Evolutionary conservation across 2,797 vertebrate species (phyloP), one percentile per base, ranked within the genome.

Genomic region (Epinephelus malabaricus): DNA sequence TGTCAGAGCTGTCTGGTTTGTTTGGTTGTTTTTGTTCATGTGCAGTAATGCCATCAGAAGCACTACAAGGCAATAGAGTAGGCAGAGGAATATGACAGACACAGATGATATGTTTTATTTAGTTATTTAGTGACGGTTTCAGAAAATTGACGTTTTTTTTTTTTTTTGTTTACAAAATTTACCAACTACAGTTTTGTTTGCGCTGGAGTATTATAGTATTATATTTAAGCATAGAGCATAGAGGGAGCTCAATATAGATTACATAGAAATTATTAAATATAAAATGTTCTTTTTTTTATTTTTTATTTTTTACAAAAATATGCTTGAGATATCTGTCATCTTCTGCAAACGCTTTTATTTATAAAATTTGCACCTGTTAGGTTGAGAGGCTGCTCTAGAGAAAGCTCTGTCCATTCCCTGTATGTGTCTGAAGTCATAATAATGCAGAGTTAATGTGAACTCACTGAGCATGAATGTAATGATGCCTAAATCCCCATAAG

Each of bases 371-470:
- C 18, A 56, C 11, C 2, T 17, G 10, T 13, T 12, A 23, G 43
- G 5, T 18, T 25, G 4, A 14, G 51, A 12, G 1, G 12, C 25
- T 10, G 1, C 25, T 58, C 49, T 4, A 13, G 19, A 66, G 30
- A 14, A 47, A 65, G 6, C 7, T 2, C 34, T 2, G 25, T 45
- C n/a, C 10, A 3, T 65, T 25, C 4, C 14, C 12, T 21, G 0
- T 14, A 1, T 45, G 11, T 1, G 62, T 75, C 14, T 59, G 5
- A 49, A 50, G 50, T 40, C 25, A 45, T 43, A 19, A 8, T 76
- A 15, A 73, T 78, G 51, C 73, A 84, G 54, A 79, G 60, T 73
- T 78, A 69, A 83, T 68, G 69, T 76, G 65, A 69, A 38, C 60
- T 45, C 66, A 7, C 25, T 61, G 73, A 12, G 15, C 64, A 27